Percentiles rank a stretch among this genome's conserved stretches.
phyloP scores from a whole-genome alignment of 2,113 vertebrate genomes.

The Axis porcinus region DNA sequence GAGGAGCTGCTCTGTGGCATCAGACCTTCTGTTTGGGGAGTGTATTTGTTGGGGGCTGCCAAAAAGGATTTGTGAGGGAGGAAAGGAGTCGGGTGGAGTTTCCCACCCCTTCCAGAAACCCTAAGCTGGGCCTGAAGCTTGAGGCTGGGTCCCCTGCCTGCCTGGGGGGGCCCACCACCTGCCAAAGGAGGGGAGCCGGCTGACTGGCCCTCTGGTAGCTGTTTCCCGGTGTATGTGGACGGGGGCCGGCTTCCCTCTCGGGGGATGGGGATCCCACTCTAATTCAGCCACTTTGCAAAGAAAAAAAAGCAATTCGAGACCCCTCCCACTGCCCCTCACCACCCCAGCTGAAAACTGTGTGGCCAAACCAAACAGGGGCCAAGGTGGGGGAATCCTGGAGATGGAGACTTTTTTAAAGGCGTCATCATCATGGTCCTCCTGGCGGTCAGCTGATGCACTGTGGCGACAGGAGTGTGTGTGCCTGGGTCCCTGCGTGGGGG shows the following conservation, averaged over 20 bases:
- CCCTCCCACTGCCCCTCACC: not conserved
- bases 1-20: not conserved
- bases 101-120: not conserved
- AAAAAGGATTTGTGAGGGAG: not conserved
- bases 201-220: not conserved
- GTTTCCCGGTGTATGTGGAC: too few species aligned
- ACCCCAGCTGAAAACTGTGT: not conserved
- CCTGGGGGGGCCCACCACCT: not conserved
- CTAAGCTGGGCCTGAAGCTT: not conserved
- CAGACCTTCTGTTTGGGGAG: not conserved
- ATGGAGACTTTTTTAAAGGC: not conserved
- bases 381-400: not conserved
- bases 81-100: not conserved
- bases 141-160: not conserved
- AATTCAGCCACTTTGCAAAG: not conserved
- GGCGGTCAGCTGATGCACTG: not conserved
- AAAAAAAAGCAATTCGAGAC: not conserved
- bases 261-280: not conserved
- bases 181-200: not conserved
- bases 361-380: not conserved
- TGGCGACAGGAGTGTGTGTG: not conserved
- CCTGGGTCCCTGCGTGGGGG: not conserved
- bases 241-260: not conserved
- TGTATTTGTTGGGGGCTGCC: not conserved
- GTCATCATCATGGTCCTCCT: accelerated